Conservation (phyloP, 2,888 invertebrate species). For the Tethea ocularis region DNA sequence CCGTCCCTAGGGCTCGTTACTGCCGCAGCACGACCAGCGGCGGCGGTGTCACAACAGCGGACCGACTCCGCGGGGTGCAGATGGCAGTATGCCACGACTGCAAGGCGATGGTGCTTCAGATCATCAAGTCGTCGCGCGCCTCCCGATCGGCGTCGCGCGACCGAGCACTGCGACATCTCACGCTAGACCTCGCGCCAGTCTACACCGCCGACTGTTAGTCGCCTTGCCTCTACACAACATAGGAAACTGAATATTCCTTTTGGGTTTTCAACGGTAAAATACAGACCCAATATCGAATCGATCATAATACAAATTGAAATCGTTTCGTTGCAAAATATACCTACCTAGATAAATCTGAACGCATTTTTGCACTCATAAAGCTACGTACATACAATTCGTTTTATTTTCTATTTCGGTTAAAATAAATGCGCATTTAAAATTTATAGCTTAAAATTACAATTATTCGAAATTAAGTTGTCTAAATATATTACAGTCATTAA, state of each 20-base stretch:
- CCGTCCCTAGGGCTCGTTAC: conserved; percentile 82
- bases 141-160: conserved; percentile 92
- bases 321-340: neutral
- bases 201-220: conserved; percentile 84
- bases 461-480: neutral
- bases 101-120: conserved; percentile 96
- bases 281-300: neutral
- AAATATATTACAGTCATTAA: neutral
- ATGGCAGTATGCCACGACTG: conserved; percentile 98
- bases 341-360: neutral
- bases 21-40: conserved; percentile 77
- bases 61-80: conserved; percentile 88
- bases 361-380: conserved; percentile 2
- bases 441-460: neutral
- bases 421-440: neutral
- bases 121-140: conserved; percentile 94
- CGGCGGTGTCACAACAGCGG: conserved; percentile 79
- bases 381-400: neutral
- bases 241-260: too few species aligned
- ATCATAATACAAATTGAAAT: neutral
- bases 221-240: neutral
- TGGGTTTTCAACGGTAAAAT: neutral
- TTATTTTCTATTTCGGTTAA: neutral
- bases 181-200: conserved; percentile 92
- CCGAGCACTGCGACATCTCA: conserved; percentile 91